Conservation (phyloP, 2,797 vertebrate species). For the Hypotaenidia philippensis region DNA sequence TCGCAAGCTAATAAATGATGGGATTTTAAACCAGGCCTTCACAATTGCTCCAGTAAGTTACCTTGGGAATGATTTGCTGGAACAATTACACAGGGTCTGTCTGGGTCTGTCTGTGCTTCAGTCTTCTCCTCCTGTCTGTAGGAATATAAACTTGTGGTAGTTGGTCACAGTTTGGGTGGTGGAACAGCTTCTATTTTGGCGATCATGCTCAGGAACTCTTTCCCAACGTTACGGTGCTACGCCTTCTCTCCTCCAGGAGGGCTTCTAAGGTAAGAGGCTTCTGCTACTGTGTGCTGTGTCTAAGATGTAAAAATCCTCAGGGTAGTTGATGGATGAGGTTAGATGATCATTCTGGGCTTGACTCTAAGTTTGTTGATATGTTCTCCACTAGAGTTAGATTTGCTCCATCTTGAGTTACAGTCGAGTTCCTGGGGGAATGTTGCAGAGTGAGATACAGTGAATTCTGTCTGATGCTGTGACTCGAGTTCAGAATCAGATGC, state of each 20-base stretch:
- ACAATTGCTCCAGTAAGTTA: conserved; percentile 90
- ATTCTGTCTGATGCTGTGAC: neutral
- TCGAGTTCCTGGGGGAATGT: fast-evolving
- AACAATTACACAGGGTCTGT: neutral
- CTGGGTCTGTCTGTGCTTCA: neutral
- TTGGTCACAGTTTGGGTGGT: conserved; percentile 95
- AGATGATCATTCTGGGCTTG: neutral
- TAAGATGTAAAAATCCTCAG: neutral
- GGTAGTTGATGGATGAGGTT: neutral
- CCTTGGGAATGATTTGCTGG: neutral
- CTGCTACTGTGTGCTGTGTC: neutral
- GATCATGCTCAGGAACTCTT: conserved; percentile 85
- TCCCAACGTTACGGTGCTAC: conserved; percentile 88
- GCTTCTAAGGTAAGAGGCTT: conserved; percentile 88
- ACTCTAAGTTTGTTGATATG: neutral
- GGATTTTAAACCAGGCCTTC: conserved; percentile 96
- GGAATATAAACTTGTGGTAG: conserved; percentile 94
- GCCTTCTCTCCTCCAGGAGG: conserved; percentile 97
- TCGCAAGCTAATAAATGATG: conserved; percentile 89
- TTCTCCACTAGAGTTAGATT: neutral
- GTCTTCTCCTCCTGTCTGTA: conserved; percentile 59
- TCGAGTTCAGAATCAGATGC: neutral
- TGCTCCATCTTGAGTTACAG: neutral
- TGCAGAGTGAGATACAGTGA: neutral
- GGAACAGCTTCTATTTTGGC: conserved; percentile 91